Conservation (phyloP, 2,888 invertebrate genomes). For the Terebella lapidaria region DNA sequence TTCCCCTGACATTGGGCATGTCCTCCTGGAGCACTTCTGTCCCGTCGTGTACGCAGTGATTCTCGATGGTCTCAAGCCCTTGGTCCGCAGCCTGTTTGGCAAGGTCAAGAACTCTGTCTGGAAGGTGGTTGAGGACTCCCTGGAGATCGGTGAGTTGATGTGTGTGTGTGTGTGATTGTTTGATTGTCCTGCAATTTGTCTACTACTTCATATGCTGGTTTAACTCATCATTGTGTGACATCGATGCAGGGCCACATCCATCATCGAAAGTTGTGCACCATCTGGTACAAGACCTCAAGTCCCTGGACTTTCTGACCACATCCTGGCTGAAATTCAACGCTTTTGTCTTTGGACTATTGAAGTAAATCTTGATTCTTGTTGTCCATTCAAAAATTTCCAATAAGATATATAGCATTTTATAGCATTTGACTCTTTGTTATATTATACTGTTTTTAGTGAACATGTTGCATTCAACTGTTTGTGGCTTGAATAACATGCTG, state of each 20-base stretch:
- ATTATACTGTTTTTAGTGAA: background rate
- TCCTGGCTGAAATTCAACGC: conserved; percentile 83
- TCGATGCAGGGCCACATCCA: too few species aligned
- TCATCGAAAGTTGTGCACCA: conserved; percentile 43
- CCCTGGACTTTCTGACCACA: conserved; percentile 76
- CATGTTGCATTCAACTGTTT: background rate
- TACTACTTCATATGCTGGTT: background rate
- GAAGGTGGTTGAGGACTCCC: conserved; percentile 83
- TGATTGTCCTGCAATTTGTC: background rate
- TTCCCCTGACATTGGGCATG: conserved; percentile 56
- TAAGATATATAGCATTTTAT: too few species aligned
- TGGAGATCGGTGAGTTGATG: conserved; percentile 65
- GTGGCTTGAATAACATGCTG: too few species aligned
- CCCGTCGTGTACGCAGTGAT: conserved; percentile 79
- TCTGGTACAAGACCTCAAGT: conserved; percentile 75
- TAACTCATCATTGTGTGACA: background rate
- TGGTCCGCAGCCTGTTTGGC: conserved; percentile 77
- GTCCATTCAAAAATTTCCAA: too few species aligned
- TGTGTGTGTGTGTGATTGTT: background rate
- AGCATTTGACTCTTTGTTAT: background rate
- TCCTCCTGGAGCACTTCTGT: conserved; percentile 68
- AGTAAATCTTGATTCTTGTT: conserved; percentile 59
- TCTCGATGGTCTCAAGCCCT: conserved; percentile 77
- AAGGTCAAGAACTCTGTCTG: conserved; percentile 81
- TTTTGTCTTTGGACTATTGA: conserved; percentile 78